Conservation (phyloP, 2,888 invertebrate genomes). For the Drosophila meridiana region DNA sequence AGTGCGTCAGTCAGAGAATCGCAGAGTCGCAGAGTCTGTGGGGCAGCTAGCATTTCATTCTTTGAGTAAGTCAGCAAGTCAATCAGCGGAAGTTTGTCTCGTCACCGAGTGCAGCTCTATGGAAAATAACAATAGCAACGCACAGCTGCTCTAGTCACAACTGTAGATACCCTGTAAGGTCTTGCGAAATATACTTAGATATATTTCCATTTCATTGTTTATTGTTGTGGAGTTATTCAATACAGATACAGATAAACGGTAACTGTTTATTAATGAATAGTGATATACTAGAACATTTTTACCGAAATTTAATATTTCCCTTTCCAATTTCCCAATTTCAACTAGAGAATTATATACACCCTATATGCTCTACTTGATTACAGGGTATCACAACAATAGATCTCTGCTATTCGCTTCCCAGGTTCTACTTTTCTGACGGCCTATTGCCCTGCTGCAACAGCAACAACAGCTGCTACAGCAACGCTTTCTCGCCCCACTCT, state of each 20-base stretch:
- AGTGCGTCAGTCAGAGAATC: slow-evolving; percentile 19
- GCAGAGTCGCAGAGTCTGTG: background rate
- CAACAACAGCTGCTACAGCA: slow-evolving; percentile 15
- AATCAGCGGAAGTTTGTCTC: slow-evolving; percentile 56
- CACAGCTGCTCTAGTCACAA: background rate
- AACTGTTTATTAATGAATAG: background rate
- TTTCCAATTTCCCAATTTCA: background rate
- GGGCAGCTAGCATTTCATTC: slow-evolving; percentile 39
- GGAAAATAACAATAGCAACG: slow-evolving; percentile 7
- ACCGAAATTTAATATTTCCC: background rate
- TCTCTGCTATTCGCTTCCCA: slow-evolving; percentile 49
- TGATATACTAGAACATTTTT: background rate
- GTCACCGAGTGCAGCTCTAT: slow-evolving; percentile 39
- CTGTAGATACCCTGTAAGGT: slow-evolving; percentile 3
- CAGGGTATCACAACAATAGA: slow-evolving; percentile 16
- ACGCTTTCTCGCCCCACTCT: slow-evolving; percentile 34
- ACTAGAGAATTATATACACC: background rate
- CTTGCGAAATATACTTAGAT: background rate
- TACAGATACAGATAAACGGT: background rate
- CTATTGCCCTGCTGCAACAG: slow-evolving; percentile 56
- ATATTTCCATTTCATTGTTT: background rate
- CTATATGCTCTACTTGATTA: background rate
- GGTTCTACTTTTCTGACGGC: slow-evolving; percentile 63
- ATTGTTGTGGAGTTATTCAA: background rate
- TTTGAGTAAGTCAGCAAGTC: slow-evolving; percentile 66